Evolutionary conservation across 2,797 vertebrate genomes (phyloP).

Genomic region (Numenius phaeopus): DNA sequence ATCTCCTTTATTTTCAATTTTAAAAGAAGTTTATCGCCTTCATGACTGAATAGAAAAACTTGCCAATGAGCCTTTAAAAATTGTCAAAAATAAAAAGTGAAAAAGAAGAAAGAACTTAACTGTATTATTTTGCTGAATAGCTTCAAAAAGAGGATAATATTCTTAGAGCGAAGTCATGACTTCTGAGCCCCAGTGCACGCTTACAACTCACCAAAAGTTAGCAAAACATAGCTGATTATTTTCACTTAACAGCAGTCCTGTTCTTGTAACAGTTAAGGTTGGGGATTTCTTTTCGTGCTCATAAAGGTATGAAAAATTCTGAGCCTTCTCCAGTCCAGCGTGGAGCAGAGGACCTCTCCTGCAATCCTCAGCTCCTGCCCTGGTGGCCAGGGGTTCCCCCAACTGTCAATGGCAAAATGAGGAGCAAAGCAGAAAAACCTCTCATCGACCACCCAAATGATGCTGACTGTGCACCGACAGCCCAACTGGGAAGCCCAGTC

Average conservation of each 20-base stretch:
- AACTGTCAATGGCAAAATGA: not conserved
- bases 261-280: not conserved
- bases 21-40: not conserved
- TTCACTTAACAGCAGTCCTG: not conserved
- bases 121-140: not conserved
- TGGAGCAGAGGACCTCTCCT: not conserved
- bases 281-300: not conserved
- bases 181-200: not conserved
- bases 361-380: fast-evolving
- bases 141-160: not conserved
- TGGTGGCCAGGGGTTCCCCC: not conserved
- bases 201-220: not conserved
- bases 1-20: conserved; percentile 31
- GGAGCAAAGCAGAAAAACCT: not conserved
- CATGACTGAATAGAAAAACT: not conserved
- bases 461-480: not conserved
- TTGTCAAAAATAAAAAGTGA: not conserved
- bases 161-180: not conserved
- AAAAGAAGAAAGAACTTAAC: not conserved
- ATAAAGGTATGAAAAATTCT: not conserved
- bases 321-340: not conserved
- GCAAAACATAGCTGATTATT: not conserved
- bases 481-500: not conserved
- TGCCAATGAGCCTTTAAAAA: not conserved
- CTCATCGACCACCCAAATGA: not conserved